These are phyloP conservation scores for Euura lappo DNA, from an alignment of 1,140 invertebrate species.

Conservation along the genomic window DNA sequence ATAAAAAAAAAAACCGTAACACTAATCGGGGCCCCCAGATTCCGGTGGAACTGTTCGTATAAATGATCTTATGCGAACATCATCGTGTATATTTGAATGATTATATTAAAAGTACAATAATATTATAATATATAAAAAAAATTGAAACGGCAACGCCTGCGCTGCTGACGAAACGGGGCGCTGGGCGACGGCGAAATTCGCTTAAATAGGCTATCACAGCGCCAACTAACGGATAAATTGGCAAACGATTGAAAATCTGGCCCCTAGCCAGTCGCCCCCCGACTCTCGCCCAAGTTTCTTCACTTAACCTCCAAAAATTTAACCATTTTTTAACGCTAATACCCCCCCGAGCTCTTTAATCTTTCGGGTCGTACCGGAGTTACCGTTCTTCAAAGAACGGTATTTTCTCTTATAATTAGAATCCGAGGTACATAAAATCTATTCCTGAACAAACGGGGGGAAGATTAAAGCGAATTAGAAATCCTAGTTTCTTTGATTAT, in stretches of 20 bases:
- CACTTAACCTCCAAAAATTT: neutral
- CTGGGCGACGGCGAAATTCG: conserved; percentile 48
- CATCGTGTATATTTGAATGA: conserved; percentile 18
- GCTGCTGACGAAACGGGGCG: conserved; percentile 60
- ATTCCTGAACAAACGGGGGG: too few relatives aligned
- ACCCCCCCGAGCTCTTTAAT: too few relatives aligned
- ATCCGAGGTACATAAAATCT: too few relatives aligned
- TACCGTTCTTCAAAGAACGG: too few relatives aligned
- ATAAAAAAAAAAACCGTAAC: conserved; percentile 15
- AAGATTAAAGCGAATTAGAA: too few relatives aligned
- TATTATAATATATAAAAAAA: conserved; percentile 33
- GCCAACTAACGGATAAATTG: conserved; percentile 51
- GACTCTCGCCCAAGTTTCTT: neutral
- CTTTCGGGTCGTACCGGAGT: too few relatives aligned
- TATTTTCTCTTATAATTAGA: too few relatives aligned
- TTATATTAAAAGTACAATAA: too few relatives aligned
- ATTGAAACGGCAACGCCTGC: conserved; percentile 55
- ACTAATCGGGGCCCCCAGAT: conserved; percentile 28
- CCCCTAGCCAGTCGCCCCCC: conserved; percentile 46
- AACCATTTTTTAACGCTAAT: too few relatives aligned
- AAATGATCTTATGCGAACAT: conserved; percentile 31
- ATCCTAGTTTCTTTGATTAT: too few relatives aligned
- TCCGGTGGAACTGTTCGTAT: conserved; percentile 28
- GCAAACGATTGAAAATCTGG: conserved; percentile 47
- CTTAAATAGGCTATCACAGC: conserved; percentile 59